A percentile compares a stretch with the other conserved stretches of the same genome.
Conservation (phyloP, 2,113 vertebrate genomes). For the Phrynosoma platyrhinos region DNA sequence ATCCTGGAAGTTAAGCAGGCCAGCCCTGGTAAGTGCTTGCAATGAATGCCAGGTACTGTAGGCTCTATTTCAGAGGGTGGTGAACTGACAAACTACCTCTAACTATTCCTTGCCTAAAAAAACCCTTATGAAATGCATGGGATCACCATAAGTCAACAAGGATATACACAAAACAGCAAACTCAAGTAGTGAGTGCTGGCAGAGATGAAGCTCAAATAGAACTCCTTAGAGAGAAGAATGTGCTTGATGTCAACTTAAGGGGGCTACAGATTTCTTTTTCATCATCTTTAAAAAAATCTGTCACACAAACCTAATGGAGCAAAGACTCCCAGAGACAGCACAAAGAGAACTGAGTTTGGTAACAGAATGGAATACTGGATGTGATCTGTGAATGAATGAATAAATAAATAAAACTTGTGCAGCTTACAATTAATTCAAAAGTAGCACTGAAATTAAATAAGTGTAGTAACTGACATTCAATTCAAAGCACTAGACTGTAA, state of each 20-base stretch:
- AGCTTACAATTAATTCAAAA: conserved; percentile 1
- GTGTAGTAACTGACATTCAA: background rate
- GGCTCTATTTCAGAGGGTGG: no score
- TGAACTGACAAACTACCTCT: no score
- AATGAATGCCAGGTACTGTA: no score
- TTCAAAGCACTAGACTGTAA: background rate
- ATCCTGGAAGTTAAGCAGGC: no score
- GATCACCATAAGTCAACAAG: no score
- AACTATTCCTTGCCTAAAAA: no score
- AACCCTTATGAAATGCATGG: no score
- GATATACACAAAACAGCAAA: background rate
- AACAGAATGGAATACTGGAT: background rate
- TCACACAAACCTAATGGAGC: background rate
- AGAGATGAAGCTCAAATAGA: background rate
- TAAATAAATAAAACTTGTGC: no score
- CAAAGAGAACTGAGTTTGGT: background rate
- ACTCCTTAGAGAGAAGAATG: background rate
- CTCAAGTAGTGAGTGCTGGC: background rate
- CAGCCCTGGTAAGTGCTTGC: no score
- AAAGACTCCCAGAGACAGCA: background rate
- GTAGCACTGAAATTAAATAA: background rate
- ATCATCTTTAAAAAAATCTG: background rate
- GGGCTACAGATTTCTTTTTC: no score
- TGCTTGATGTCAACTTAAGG: background rate
- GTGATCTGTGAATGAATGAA: background rate